A percentile compares a stretch with the other conserved stretches of the same genome.
phyloP scores from a whole-genome alignment of 2,113 vertebrate genomes.

The Sinocyclocheilus grahami region DNA sequence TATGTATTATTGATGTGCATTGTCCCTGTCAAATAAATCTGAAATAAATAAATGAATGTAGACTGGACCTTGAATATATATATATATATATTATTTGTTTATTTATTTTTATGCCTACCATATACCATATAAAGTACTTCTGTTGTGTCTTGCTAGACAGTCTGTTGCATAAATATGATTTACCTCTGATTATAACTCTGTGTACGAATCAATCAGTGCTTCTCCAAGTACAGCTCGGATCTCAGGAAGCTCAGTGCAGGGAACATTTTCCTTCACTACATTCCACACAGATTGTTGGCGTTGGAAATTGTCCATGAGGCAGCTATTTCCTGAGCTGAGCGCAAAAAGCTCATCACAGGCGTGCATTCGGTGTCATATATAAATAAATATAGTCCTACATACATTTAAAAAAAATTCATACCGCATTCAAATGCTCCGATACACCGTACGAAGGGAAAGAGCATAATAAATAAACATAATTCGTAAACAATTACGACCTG shows the following conservation, averaged over 20 bases:
- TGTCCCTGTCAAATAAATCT: too few relatives aligned
- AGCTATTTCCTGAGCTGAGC: slow-evolving; percentile 53
- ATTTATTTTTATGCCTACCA: neutral
- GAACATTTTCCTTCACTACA: slow-evolving; percentile 75
- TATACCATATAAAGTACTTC: neutral
- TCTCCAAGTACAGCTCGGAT: slow-evolving; percentile 76
- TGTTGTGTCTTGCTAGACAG: slow-evolving; percentile 42
- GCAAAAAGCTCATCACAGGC: neutral
- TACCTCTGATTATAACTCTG: slow-evolving; percentile 79
- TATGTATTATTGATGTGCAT: too few relatives aligned
- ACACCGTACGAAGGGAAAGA: neutral
- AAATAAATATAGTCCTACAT: neutral
- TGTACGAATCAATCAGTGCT: slow-evolving; percentile 76
- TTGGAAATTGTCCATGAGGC: slow-evolving; percentile 58
- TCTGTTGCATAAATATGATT: slow-evolving; percentile 43
- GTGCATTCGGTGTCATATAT: neutral
- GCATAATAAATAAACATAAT: neutral
- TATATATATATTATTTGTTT: too few relatives aligned
- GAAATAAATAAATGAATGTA: too few relatives aligned
- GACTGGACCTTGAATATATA: too few relatives aligned
- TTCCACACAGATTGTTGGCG: slow-evolving; percentile 76
- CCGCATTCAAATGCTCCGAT: neutral
- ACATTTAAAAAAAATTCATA: neutral
- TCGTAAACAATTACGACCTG: neutral
- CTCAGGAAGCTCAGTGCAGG: slow-evolving; percentile 74